Conservation (phyloP, 1,140 invertebrate species). For the Archivesica marissinica region DNA sequence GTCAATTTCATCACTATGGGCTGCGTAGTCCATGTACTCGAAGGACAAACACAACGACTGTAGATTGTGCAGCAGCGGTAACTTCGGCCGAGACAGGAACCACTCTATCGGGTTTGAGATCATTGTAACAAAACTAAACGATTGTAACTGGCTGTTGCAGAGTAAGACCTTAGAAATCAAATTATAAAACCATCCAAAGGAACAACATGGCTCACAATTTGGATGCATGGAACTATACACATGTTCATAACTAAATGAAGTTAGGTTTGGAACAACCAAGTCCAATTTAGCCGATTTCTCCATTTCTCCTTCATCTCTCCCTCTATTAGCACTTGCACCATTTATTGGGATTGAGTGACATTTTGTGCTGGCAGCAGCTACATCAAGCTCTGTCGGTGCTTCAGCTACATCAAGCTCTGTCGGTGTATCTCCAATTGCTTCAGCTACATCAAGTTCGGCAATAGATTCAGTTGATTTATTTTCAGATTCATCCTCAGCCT, state of each 20-base stretch:
- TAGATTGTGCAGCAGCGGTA: neutral
- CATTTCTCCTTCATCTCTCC: neutral
- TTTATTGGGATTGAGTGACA: neutral
- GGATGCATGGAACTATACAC: neutral
- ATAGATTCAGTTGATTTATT: neutral
- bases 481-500: neutral
- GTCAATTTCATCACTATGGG: neutral
- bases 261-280: neutral
- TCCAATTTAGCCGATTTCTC: neutral
- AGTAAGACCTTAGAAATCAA: neutral
- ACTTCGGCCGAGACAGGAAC: constrained; percentile 17
- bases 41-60: constrained; percentile 15
- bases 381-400: neutral
- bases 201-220: neutral
- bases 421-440: neutral
- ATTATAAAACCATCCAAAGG: constrained; percentile 21
- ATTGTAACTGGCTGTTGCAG: neutral
- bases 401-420: neutral
- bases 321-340: neutral
- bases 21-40: neutral
- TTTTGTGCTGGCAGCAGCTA: neutral
- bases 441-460: neutral
- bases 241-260: constrained; percentile 21
- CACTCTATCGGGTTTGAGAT: constrained; percentile 19
- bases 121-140: neutral